Percentiles rank a stretch among this genome's conserved stretches.
phyloP scores from a whole-genome alignment of 2,797 vertebrate species.

The Enteromius thamalakanensis region DNA sequence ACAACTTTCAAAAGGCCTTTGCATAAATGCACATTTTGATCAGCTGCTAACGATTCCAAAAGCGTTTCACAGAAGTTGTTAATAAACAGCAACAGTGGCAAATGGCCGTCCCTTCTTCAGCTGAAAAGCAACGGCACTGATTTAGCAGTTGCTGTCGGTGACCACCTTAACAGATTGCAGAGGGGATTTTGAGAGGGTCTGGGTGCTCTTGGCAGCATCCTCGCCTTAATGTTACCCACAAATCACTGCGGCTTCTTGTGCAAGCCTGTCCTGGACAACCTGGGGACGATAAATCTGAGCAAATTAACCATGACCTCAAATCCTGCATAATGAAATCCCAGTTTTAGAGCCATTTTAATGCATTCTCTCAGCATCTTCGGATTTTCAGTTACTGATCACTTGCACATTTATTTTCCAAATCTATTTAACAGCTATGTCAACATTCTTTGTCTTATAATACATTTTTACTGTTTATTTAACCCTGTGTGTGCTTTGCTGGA shows the following conservation, averaged over 20 bases:
- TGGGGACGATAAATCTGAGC: conserved; percentile 60
- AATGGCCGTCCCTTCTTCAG: conserved; percentile 32
- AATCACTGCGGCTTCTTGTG: conserved; percentile 59
- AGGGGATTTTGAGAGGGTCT: conserved; percentile 57
- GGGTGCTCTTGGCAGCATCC: conserved; percentile 56
- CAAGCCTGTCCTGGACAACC: conserved; percentile 58
- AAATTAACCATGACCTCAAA: conserved; percentile 65
- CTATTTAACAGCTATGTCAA: background rate
- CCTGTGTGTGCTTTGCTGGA: background rate
- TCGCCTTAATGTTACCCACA: conserved; percentile 64
- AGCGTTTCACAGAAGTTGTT: background rate
- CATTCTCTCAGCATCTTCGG: conserved; percentile 36
- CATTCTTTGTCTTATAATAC: conserved; percentile 5
- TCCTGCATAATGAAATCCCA: conserved; percentile 59
- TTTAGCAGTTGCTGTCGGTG: conserved; percentile 50
- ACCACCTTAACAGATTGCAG: conserved; percentile 56
- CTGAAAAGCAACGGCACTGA: conserved; percentile 32
- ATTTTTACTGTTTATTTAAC: background rate
- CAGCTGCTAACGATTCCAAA: conserved; percentile 34
- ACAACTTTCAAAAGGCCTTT: conserved; percentile 28
- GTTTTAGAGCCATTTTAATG: conserved; percentile 51
- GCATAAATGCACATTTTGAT: background rate
- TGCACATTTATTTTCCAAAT: conserved; percentile 17
- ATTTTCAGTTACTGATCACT: conserved; percentile 41
- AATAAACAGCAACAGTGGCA: conserved; percentile 36